Evolutionary conservation across 2,888 invertebrate species (phyloP).

Genomic region (Torymus tubicola): DNA sequence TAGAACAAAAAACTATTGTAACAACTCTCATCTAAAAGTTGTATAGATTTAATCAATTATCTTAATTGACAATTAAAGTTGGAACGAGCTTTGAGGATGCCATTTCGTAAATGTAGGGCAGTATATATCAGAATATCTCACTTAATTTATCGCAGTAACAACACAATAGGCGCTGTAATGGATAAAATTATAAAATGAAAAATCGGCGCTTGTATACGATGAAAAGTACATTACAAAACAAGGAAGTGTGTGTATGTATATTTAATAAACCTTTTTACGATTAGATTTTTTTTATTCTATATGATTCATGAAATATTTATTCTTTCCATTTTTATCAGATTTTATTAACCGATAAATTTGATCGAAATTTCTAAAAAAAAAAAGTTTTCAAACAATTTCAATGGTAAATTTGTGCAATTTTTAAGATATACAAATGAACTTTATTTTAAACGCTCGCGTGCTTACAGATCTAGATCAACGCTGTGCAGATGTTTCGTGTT

Average conservation of each 20-base stretch:
- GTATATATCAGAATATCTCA: slow-evolving; percentile 29
- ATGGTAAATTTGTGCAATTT: slow-evolving; percentile 17
- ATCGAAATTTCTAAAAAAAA: background rate
- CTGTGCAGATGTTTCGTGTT: slow-evolving; percentile 42
- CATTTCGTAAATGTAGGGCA: slow-evolving; percentile 23
- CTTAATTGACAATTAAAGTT: slow-evolving; percentile 30
- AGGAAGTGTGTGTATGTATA: too few relatives aligned
- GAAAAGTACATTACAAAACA: too few relatives aligned
- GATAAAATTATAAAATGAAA: slow-evolving; percentile 1
- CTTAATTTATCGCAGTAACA: slow-evolving; percentile 27
- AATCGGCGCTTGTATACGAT: too few relatives aligned
- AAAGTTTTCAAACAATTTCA: background rate
- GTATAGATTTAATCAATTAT: slow-evolving; percentile 19
- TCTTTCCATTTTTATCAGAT: too few relatives aligned
- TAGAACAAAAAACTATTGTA: too few relatives aligned
- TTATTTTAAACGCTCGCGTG: slow-evolving; percentile 40
- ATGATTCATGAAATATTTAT: too few relatives aligned
- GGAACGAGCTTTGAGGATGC: slow-evolving; percentile 5
- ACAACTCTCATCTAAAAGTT: background rate
- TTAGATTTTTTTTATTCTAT: too few relatives aligned
- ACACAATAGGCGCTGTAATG: slow-evolving; percentile 9
- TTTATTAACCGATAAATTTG: too few relatives aligned
- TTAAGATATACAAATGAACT: slow-evolving; percentile 27
- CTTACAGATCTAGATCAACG: slow-evolving; percentile 35
- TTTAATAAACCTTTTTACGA: too few relatives aligned